phyloP scores from a whole-genome alignment of 92 coral and sea anemone genomes.

The Bergia sp. region DNA sequence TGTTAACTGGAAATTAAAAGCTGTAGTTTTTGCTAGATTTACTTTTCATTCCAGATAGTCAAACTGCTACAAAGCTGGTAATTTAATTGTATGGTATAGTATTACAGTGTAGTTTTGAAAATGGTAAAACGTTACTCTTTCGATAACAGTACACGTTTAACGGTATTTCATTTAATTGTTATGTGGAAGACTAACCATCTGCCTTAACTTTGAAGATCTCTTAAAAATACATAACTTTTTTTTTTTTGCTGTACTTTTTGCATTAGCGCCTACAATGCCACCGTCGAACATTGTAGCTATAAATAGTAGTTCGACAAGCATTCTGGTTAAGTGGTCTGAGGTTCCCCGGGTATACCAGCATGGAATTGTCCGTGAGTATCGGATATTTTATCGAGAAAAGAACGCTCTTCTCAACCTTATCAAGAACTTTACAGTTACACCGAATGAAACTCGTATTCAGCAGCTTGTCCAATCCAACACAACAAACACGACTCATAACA shows the following conservation, averaged over 20 bases:
- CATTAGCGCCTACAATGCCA: slow-evolving; percentile 24
- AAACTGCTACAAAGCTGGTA: background rate
- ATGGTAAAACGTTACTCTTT: background rate
- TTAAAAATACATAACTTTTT: background rate
- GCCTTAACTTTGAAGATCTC: background rate
- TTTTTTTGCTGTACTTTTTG: background rate
- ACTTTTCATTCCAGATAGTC: background rate
- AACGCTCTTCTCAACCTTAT: slow-evolving; percentile 5
- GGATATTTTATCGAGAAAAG: slow-evolving; percentile 37
- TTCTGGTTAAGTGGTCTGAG: slow-evolving; percentile 49
- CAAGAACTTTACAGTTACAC: slow-evolving; percentile 25
- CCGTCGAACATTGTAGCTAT: slow-evolving; percentile 31
- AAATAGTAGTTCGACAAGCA: slow-evolving; percentile 42
- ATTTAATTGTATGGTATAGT: too few relatives aligned
- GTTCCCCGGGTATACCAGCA: slow-evolving; percentile 25
- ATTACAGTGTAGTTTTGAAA: too few relatives aligned
- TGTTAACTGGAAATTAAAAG: too few relatives aligned
- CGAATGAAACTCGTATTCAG: slow-evolving; percentile 23
- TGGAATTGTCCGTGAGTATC: slow-evolving; percentile 50
- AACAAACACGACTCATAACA: slow-evolving; percentile 12
- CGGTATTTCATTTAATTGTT: background rate
- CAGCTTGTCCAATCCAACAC: background rate
- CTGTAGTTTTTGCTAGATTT: background rate
- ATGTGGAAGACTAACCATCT: background rate
- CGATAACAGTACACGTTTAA: background rate